A percentile compares a stretch with the other conserved stretches of the same genome.
phyloP scores from a whole-genome alignment of 2,797 vertebrate species.

The Benthosema pterotum region DNA sequence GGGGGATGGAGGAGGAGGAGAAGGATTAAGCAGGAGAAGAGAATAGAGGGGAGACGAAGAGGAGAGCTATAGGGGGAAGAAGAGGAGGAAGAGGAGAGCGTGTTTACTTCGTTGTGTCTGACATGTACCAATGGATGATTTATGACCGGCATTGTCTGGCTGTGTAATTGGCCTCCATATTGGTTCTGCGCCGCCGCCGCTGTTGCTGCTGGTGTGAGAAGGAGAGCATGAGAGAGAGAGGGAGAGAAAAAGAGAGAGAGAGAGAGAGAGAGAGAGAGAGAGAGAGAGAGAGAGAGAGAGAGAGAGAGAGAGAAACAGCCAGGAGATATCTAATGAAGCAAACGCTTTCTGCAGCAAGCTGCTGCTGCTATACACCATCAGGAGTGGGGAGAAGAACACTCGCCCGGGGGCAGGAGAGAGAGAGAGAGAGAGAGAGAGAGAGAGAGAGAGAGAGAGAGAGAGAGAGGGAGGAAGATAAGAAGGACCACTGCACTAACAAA shows the following conservation, averaged over 20 bases:
- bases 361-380: conserved; percentile 10
- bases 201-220: conserved; percentile 31
- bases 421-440: not conserved
- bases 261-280: conserved; percentile 47
- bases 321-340: conserved; percentile 14
- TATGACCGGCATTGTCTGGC: conserved; percentile 70
- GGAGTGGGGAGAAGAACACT: no score
- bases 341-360: conserved; percentile 22
- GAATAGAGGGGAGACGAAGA: conserved; percentile 26
- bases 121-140: conserved; percentile 73
- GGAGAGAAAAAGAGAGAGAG: conserved; percentile 47
- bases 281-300: conserved; percentile 47
- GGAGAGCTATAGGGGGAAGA: conserved; percentile 10
- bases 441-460: conserved; percentile 1
- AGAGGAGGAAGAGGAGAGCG: conserved; percentile 1
- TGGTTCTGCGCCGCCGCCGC: no score
- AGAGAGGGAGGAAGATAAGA: not conserved
- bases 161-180: conserved; percentile 77
- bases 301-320: conserved; percentile 33
- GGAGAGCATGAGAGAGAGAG: conserved; percentile 45
- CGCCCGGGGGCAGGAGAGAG: conserved; percentile 15
- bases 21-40: conserved; percentile 14
- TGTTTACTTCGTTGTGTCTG: conserved; percentile 67
- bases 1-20: not conserved
- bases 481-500: conserved; percentile 17